phyloP scores from a whole-genome alignment of 2,888 invertebrate genomes.

The Agriopis aurantiaria region DNA sequence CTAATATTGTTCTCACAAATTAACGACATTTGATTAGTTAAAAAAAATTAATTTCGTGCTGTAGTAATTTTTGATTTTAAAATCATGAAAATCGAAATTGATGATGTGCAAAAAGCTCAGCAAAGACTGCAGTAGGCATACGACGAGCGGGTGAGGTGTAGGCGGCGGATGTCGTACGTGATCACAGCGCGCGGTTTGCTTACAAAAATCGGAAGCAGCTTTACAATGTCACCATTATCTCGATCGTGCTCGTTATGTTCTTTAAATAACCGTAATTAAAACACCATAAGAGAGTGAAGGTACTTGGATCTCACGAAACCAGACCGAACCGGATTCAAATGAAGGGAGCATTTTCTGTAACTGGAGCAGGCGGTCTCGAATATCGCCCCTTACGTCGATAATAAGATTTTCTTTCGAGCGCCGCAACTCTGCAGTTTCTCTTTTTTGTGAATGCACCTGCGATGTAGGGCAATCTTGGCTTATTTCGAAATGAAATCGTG shows the following conservation, averaged over 20 bases:
- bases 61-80: no score
- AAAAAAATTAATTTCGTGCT: no score
- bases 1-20: no score
- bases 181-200: constrained; percentile 8
- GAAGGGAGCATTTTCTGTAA: constrained; percentile 81
- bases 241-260: constrained; percentile 36
- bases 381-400: constrained; percentile 83
- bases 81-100: no score
- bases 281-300: constrained; percentile 78
- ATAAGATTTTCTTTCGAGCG: constrained; percentile 82
- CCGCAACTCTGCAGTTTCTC: constrained; percentile 78
- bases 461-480: constrained; percentile 78
- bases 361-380: constrained; percentile 83
- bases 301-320: constrained; percentile 72
- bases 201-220: constrained; percentile 44
- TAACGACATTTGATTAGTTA: no score
- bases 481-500: constrained; percentile 72
- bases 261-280: constrained; percentile 57
- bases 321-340: constrained; percentile 82
- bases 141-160: no score
- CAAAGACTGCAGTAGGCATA: no score
- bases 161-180: neutral
- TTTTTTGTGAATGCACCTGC: constrained; percentile 80
- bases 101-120: no score
- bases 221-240: constrained; percentile 43